These are phyloP conservation scores for Tethya wilhelma DNA, from an alignment of 37 sponge, comb jelly and placozoan genomes.

Conservation along the genomic window DNA sequence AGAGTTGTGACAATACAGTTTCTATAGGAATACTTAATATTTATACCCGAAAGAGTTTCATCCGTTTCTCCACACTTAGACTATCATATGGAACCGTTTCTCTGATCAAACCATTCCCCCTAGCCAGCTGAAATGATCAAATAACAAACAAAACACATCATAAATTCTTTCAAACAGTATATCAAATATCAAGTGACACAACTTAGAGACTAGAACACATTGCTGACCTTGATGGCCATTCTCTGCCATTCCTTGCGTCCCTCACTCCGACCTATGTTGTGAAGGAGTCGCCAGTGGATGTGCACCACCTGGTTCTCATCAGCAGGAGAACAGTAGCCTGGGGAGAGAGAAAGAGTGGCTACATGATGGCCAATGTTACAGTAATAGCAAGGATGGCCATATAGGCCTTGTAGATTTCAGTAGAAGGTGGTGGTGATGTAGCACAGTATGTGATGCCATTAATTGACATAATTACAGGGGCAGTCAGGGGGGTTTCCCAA, in stretches of 20 bases:
- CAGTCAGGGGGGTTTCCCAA: too few species aligned
- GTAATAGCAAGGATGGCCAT: background rate
- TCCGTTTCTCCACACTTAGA: conserved; percentile 6
- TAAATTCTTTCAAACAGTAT: too few species aligned
- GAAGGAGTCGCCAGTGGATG: conserved; percentile 42
- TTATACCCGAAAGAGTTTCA: conserved; percentile 60
- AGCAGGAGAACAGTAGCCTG: background rate
- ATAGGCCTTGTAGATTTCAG: background rate
- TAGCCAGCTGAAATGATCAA: conserved; percentile 32
- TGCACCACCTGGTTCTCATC: conserved; percentile 17
- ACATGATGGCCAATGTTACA: background rate
- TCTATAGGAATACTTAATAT: too few species aligned
- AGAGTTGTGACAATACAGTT: background rate
- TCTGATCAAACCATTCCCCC: conserved; percentile 8
- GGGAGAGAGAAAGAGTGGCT: too few species aligned
- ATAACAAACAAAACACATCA: background rate
- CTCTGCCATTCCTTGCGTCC: conserved; percentile 40
- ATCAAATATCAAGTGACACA: too few species aligned
- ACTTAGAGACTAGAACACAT: too few species aligned
- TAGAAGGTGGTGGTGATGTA: too few species aligned
- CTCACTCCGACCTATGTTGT: conserved; percentile 20
- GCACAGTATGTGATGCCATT: too few species aligned
- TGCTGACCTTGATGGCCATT: conserved; percentile 56
- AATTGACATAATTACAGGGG: too few species aligned
- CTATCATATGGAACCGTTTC: conserved; percentile 19